phyloP scores from a whole-genome alignment of 2,888 invertebrate genomes.

The Dyspetes luteomarginatus region DNA sequence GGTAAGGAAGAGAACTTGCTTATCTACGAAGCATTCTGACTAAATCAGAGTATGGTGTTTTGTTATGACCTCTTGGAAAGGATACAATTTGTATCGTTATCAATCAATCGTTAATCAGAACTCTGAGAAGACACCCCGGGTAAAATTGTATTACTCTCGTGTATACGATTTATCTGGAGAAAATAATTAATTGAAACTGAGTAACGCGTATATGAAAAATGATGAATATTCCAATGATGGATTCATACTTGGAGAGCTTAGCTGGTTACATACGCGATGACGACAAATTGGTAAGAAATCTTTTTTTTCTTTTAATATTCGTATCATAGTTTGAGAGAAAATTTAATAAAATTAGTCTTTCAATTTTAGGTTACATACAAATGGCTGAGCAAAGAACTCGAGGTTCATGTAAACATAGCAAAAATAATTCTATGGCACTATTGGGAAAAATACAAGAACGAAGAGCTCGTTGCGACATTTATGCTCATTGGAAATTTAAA shows the following conservation, averaged over 20 bases:
- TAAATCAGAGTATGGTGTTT: too few species aligned
- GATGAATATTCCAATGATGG: constrained; percentile 68
- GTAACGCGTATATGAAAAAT: too few species aligned
- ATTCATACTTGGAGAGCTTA: constrained; percentile 73
- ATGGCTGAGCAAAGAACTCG: constrained; percentile 82
- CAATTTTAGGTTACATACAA: constrained; percentile 83
- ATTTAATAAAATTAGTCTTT: background rate
- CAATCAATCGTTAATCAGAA: too few species aligned
- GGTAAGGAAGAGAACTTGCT: too few species aligned
- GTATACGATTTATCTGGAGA: too few species aligned
- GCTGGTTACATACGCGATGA: constrained; percentile 74
- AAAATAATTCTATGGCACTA: constrained; percentile 82
- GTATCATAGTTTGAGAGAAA: background rate
- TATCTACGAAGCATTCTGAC: too few species aligned
- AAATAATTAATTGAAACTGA: too few species aligned
- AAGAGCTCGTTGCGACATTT: constrained; percentile 77
- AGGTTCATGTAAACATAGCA: constrained; percentile 83
- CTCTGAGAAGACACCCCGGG: too few species aligned
- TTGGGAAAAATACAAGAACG: constrained; percentile 72
- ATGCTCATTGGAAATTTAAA: constrained; percentile 79
- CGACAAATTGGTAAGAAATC: constrained; percentile 75
- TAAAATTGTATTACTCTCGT: too few species aligned
- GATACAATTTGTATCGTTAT: too few species aligned
- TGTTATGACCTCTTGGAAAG: too few species aligned
- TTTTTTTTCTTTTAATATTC: background rate